A percentile compares a stretch with the other conserved stretches of the same genome.
phyloP scores from a whole-genome alignment of 2,888 invertebrate genomes.

The Timema cristinae region DNA sequence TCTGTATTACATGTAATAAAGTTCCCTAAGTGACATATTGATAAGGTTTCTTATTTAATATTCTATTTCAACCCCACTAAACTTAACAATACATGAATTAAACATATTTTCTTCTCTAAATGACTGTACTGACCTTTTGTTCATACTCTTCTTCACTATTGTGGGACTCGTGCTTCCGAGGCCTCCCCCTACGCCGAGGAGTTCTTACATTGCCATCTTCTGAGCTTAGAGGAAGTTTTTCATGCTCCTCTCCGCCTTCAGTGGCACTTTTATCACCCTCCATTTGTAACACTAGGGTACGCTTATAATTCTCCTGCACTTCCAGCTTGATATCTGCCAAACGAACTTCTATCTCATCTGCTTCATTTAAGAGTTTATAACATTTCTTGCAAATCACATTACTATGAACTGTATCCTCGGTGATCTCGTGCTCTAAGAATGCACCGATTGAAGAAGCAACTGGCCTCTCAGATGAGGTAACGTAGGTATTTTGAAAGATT shows the following conservation, averaged over 20 bases:
- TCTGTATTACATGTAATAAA: too few species aligned
- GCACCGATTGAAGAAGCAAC: slow-evolving; percentile 46
- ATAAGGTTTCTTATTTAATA: too few species aligned
- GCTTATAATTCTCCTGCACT: slow-evolving; percentile 50
- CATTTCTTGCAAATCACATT: slow-evolving; percentile 63
- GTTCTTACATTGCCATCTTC: slow-evolving; percentile 27
- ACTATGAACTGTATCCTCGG: slow-evolving; percentile 50
- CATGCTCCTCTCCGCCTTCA: slow-evolving; percentile 25
- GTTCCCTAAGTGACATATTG: too few species aligned
- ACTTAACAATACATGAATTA: too few species aligned
- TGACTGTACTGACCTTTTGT: slow-evolving; percentile 34
- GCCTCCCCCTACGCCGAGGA: background rate
- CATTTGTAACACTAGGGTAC: slow-evolving; percentile 40
- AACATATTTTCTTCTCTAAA: background rate
- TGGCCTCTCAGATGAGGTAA: slow-evolving; percentile 41
- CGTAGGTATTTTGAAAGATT: slow-evolving; percentile 47
- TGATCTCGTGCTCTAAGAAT: slow-evolving; percentile 50
- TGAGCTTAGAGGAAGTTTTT: slow-evolving; percentile 28
- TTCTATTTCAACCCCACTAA: too few species aligned
- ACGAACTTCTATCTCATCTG: slow-evolving; percentile 43
- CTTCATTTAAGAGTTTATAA: slow-evolving; percentile 57
- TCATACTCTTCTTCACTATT: slow-evolving; percentile 35
- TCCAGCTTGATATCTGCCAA: slow-evolving; percentile 51
- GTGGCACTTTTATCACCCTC: slow-evolving; percentile 29
- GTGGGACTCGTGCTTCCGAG: slow-evolving; percentile 21